A percentile compares a stretch with the other conserved stretches of the same genome.
These are phyloP conservation scores for Uropsilus gracilis DNA, from an alignment of 2,113 vertebrate genomes.

Conservation along the genomic window DNA sequence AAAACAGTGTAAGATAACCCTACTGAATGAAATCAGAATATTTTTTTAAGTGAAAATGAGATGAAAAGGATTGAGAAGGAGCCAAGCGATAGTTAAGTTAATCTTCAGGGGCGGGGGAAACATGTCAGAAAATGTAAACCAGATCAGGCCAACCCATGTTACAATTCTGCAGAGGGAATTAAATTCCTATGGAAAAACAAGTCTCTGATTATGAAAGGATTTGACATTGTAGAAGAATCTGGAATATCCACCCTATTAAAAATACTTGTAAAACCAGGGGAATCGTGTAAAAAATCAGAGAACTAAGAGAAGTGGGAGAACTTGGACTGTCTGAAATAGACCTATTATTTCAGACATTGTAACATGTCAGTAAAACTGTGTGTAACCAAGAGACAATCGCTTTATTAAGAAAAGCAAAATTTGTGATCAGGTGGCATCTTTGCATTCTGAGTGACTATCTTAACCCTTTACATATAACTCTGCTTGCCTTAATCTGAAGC, in stretches of 20 bases:
- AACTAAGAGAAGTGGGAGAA: slow-evolving; percentile 73
- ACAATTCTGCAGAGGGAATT: slow-evolving; percentile 77
- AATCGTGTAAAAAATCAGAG: slow-evolving; percentile 77
- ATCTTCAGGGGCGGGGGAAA: slow-evolving; percentile 76
- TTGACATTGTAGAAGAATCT: slow-evolving; percentile 69
- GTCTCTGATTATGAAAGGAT: slow-evolving; percentile 73
- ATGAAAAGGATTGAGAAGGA: slow-evolving; percentile 70
- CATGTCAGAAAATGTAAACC: slow-evolving; percentile 76
- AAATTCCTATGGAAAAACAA: slow-evolving; percentile 78
- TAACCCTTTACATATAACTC: slow-evolving; percentile 41
- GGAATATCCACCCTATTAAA: slow-evolving; percentile 77
- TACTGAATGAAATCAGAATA: slow-evolving; percentile 63
- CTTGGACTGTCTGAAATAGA: slow-evolving; percentile 31
- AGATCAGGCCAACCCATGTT: slow-evolving; percentile 54
- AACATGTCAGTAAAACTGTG: background rate
- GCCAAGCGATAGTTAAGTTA: slow-evolving; percentile 71
- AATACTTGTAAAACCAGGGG: slow-evolving; percentile 75
- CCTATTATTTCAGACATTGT: slow-evolving; percentile 59
- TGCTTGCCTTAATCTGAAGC: background rate
- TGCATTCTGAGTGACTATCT: slow-evolving; percentile 16
- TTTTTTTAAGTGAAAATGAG: slow-evolving; percentile 69
- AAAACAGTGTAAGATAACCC: background rate
- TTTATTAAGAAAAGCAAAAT: slow-evolving; percentile 50
- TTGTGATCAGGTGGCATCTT: background rate
- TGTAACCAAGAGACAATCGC: slow-evolving; percentile 21